phyloP scores from a whole-genome alignment of 2,113 vertebrate species.

The Parus major region DNA sequence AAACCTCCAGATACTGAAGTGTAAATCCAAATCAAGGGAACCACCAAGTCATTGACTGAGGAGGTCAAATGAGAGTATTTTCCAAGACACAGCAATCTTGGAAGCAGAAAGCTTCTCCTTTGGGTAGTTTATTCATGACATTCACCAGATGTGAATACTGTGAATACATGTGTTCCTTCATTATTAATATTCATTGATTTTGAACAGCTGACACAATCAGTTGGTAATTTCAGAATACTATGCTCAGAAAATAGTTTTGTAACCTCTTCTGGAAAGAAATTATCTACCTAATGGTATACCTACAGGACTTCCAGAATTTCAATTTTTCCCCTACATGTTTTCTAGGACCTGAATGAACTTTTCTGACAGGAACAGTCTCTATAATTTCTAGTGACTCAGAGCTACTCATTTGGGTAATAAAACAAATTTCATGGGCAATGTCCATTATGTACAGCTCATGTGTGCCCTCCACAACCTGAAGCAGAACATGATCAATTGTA shows the following conservation, averaged over 20 bases:
- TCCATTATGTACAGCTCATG: not conserved
- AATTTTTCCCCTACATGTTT: not conserved
- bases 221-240: not conserved
- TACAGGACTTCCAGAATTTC: not conserved
- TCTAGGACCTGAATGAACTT: not conserved
- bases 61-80: not conserved
- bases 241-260: not conserved
- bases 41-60: not conserved
- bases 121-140: not conserved
- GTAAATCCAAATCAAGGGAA: not conserved
- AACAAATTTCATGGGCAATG: not conserved
- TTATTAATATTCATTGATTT: not conserved
- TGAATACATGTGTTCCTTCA: not conserved
- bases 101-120: not conserved
- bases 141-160: not conserved
- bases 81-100: not conserved
- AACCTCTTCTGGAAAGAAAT: not conserved
- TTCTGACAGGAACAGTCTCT: not conserved
- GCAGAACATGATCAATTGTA: not conserved
- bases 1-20: not conserved
- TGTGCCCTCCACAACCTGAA: not conserved
- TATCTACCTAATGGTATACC: not conserved
- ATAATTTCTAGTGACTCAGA: not conserved
- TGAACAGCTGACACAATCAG: not conserved
- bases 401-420: not conserved